Evolutionary conservation across 2,113 vertebrate genomes (phyloP), one percentile per base, ranked within the genome.

Genomic region (Geothlypis trichas): DNA sequence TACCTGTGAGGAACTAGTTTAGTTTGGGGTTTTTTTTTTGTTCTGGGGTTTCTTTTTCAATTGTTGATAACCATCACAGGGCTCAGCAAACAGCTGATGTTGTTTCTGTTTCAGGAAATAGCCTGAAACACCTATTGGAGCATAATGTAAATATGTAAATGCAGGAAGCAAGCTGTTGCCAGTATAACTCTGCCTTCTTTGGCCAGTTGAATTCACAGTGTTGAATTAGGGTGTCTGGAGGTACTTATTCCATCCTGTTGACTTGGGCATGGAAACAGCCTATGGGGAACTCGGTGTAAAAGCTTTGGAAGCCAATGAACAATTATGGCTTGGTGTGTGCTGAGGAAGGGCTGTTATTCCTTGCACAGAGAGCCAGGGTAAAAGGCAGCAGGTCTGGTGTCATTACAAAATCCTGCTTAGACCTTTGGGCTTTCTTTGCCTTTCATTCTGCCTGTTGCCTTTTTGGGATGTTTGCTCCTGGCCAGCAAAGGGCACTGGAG

Each of bases 401-500:
- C 31, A 21, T 71, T 51, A n/a, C 27, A 54, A 30, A 93, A 39
- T 10, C 0, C 2, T 30, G 10, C 15, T 69, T 77, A 30, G 42
- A 63, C 37, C 19, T 69, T 73, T 9, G 47, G 75, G 11, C 10
- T 74, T 90, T 84, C 33, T 63, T 41, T 90, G 35, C 6, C 8
- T 74, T 80, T 73, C 2, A 0, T 46, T 49, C 21, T 62, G 31
- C 44, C 16, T 46, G 20, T 51, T 37, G 15, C 20, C 44, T 52
- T 78, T 87, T 68, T 7, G 74, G 77, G 73, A 7, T 39, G 20
- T 13, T 84, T n/a, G 20, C 7, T 93, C 15, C 51, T 39, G 51
- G 33, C 23, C 73, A 72, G 69, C 0, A 5, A 81, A 84, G 52
- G 22, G 3, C 18, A 15, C 1, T 0, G 0, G 1, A 30, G 15